phyloP scores from a whole-genome alignment of 1,140 invertebrate genomes.

The Drosophila eugracilis region DNA sequence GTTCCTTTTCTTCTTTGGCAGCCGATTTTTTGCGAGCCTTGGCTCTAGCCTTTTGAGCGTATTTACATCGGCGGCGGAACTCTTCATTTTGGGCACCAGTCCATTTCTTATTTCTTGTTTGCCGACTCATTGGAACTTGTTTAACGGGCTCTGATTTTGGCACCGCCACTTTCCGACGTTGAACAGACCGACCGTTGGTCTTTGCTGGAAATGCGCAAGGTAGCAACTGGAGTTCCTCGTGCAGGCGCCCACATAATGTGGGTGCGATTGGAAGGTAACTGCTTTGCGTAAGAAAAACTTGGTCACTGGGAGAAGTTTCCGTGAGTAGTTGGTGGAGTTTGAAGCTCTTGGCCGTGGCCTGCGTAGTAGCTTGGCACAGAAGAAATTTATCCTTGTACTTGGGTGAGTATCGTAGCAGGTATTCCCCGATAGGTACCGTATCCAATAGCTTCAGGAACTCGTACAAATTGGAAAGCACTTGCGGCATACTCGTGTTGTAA shows the following conservation, averaged over 20 bases:
- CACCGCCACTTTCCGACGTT: background rate
- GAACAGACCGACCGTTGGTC: background rate
- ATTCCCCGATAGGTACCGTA: slow-evolving; percentile 49
- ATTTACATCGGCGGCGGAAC: background rate
- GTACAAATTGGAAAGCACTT: slow-evolving; percentile 52
- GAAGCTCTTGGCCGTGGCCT: slow-evolving; percentile 46
- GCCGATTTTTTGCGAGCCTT: slow-evolving; percentile 10
- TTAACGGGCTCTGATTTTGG: background rate
- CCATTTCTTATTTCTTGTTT: background rate
- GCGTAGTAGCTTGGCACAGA: slow-evolving; percentile 48
- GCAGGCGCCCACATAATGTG: slow-evolving; percentile 57
- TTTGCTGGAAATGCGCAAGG: slow-evolving; percentile 58
- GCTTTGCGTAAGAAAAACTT: slow-evolving; percentile 53
- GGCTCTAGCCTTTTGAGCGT: background rate
- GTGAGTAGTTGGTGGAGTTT: slow-evolving; percentile 44
- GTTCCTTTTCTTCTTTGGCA: slow-evolving; percentile 2
- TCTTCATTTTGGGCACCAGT: background rate
- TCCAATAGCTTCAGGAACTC: slow-evolving; percentile 66
- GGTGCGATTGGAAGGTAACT: slow-evolving; percentile 60
- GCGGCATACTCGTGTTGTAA: slow-evolving; percentile 50
- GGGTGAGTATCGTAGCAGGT: slow-evolving; percentile 59
- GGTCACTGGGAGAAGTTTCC: slow-evolving; percentile 27
- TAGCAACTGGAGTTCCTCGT: slow-evolving; percentile 51
- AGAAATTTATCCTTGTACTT: slow-evolving; percentile 70
- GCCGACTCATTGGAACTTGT: background rate